Evolutionary conservation across 2,888 invertebrate species (phyloP).

Genomic region (Pycnomerus fuliginosus): DNA sequence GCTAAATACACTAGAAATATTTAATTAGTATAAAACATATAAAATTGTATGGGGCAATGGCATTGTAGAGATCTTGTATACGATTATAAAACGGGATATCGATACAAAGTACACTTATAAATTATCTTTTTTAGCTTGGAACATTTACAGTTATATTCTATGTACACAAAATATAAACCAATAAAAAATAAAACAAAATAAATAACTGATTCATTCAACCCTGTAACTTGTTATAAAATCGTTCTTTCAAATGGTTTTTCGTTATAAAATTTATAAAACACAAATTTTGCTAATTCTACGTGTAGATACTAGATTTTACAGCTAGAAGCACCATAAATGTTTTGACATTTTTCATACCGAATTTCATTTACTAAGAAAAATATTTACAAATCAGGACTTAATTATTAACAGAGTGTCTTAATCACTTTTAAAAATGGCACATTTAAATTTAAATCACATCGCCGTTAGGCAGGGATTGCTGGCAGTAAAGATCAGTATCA

Average conservation of each 20-base stretch:
- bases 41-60: slow-evolving; percentile 44
- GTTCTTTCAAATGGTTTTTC: slow-evolving; percentile 3
- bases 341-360: slow-evolving; percentile 46
- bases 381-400: slow-evolving; percentile 19
- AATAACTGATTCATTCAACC: slow-evolving; percentile 40
- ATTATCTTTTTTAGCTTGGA: slow-evolving; percentile 19
- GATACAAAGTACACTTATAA: slow-evolving; percentile 25
- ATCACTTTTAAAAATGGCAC: slow-evolving; percentile 39
- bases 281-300: slow-evolving; percentile 38
- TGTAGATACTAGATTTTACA: slow-evolving; percentile 30
- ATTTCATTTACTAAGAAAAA: slow-evolving; percentile 19
- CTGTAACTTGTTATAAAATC: slow-evolving; percentile 39
- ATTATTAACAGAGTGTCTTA: slow-evolving; percentile 16
- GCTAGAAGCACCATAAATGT: slow-evolving; percentile 50
- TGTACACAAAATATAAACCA: slow-evolving; percentile 35
- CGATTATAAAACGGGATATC: slow-evolving; percentile 28
- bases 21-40: slow-evolving; percentile 44
- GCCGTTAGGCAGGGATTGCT: slow-evolving; percentile 26
- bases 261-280: slow-evolving; percentile 43
- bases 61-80: slow-evolving; percentile 49
- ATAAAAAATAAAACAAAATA: slow-evolving; percentile 31
- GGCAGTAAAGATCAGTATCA: slow-evolving; percentile 22
- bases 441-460: slow-evolving; percentile 42
- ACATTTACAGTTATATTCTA: slow-evolving; percentile 30
- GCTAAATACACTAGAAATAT: slow-evolving; percentile 30